These are phyloP conservation scores for Nixonia krombeini DNA, from an alignment of 1,140 invertebrate species.

Conservation along the genomic window DNA sequence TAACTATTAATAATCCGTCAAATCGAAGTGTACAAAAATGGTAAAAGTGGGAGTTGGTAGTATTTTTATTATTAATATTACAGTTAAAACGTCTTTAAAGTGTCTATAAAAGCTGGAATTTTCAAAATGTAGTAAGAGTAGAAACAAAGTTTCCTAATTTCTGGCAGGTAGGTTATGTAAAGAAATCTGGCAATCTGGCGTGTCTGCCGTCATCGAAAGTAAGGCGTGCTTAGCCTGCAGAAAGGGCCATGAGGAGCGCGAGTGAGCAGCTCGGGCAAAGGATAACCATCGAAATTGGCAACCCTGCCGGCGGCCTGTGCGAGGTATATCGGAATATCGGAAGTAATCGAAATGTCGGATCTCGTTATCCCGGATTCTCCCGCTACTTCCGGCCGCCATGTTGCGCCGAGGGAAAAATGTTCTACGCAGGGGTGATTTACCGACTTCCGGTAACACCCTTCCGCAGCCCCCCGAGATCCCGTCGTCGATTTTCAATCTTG, in stretches of 20 bases:
- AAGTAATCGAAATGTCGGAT: slow-evolving; percentile 41
- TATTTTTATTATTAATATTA: too few species aligned
- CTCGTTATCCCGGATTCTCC: slow-evolving; percentile 30
- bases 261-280: slow-evolving; percentile 24
- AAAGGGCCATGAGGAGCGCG: slow-evolving; percentile 18
- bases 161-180: too few species aligned
- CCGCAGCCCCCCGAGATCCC: not conserved
- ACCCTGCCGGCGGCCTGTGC: slow-evolving; percentile 6
- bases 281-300: slow-evolving; percentile 40
- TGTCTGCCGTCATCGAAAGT: too few species aligned
- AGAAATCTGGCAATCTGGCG: too few species aligned
- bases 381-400: slow-evolving; percentile 41
- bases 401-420: slow-evolving; percentile 19
- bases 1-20: too few species aligned
- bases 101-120: too few species aligned
- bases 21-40: too few species aligned
- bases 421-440: slow-evolving; percentile 10
- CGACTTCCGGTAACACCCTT: slow-evolving; percentile 18
- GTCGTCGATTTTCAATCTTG: slow-evolving; percentile 29
- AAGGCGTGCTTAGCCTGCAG: slow-evolving; percentile 27
- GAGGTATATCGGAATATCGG: slow-evolving; percentile 38
- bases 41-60: too few species aligned
- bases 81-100: too few species aligned
- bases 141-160: too few species aligned
- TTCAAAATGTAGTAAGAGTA: too few species aligned